Evolutionary conservation across 2,113 vertebrate genomes (phyloP), one percentile per base, ranked within the genome.

Genomic region (Scomber japonicus): DNA sequence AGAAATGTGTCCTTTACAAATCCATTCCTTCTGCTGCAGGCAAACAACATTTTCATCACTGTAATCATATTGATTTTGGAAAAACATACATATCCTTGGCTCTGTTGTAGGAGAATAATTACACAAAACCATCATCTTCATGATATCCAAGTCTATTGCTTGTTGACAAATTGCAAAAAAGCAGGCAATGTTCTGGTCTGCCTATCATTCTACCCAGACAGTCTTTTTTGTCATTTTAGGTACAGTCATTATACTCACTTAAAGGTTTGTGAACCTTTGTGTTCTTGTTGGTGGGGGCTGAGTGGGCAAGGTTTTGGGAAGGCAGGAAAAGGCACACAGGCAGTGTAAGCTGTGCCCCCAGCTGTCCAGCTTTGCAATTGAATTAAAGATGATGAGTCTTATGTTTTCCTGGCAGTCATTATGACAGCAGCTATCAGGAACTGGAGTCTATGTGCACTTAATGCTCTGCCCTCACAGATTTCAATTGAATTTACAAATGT

Each of bases 51-150:
- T 87, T 90, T 84, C 71, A 89, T 90, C 71, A 66, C 44, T 67
- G 85, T 86, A 80, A 87, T 78, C 69, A 68, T 84, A 88, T 83
- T 79, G 75, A 88, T 87, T 89, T 77, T 66, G 40, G 71, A 8
- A 57, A 82, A 85, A 71, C 57, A 77, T 87, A 73, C 27, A 55
- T 44, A 78, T 73, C 19, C 31, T 64, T 15, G 30, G 27, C 17
- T 2, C 1, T 11, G 17, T 40, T n/a, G 35, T 53, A 30, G 48
- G 57, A 63, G 54, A 62, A 21, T 82, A 78, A 84, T 80, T 85
- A 75, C 64, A 62, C 19, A 66, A 71, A 75, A 62, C 13, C 49
- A 51, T 77, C 35, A 17, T 63, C 64, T 17, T 70, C 50, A 76
- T 48, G 45, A 65, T 73, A 50, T 55, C 7, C 31, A 57, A 31